phyloP scores from a whole-genome alignment of 2,888 invertebrate species.

The Lasioglossum leucozonium region DNA sequence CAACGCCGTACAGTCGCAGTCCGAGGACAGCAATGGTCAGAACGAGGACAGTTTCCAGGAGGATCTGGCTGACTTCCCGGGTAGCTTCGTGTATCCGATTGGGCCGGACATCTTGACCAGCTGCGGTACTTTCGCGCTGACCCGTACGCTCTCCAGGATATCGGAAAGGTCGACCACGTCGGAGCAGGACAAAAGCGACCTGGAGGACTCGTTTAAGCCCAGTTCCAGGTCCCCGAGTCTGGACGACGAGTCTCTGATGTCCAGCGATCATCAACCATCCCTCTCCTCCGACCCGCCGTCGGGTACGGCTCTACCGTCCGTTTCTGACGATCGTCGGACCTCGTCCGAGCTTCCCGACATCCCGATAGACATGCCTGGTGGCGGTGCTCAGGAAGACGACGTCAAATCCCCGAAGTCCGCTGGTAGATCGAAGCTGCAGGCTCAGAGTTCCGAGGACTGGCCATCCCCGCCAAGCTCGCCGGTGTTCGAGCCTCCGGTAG shows the following conservation, averaged over 20 bases:
- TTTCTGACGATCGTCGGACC: conserved; percentile 92
- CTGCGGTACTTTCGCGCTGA: conserved; percentile 90
- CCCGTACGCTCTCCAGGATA: conserved; percentile 93
- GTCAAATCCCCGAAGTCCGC: conserved; percentile 78
- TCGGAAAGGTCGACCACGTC: conserved; percentile 95
- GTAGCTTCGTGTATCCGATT: conserved; percentile 90
- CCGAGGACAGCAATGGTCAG: conserved; percentile 81
- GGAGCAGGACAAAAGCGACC: conserved; percentile 92
- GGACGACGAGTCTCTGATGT: conserved; percentile 93
- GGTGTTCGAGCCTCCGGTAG: conserved; percentile 89
- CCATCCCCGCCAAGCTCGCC: conserved; percentile 92
- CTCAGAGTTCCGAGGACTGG: conserved; percentile 92
- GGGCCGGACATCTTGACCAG: conserved; percentile 89
- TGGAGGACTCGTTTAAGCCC: conserved; percentile 94
- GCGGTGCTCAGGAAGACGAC: conserved; percentile 84
- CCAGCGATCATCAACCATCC: conserved; percentile 94
- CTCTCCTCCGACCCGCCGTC: conserved; percentile 92
- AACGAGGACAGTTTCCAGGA: conserved; percentile 88
- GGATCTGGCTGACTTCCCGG: conserved; percentile 91
- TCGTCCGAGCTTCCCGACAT: conserved; percentile 94
- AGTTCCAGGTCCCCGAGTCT: conserved; percentile 93
- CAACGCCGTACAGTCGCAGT: conserved; percentile 78
- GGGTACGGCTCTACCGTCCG: conserved; percentile 83
- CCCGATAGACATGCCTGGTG: conserved; percentile 89
- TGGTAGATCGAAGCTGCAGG: conserved; percentile 75